Conservation (phyloP, 2,888 invertebrate genomes). For the Hyposoter didymator region DNA sequence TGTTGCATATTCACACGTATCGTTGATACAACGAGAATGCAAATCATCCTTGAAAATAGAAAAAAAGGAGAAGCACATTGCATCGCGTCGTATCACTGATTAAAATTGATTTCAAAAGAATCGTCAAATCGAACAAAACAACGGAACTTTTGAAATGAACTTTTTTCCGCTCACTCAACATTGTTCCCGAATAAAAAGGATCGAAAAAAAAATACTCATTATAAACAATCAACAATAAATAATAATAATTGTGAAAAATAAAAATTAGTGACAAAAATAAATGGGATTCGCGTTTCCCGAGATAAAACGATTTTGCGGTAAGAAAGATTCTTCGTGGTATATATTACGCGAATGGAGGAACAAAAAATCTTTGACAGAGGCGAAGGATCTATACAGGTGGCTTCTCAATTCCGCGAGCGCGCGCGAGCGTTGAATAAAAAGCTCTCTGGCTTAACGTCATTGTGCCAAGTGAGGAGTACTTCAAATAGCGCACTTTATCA, state of each 20-base stretch:
- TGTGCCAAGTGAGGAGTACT: slow-evolving; percentile 33
- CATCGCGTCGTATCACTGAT: neutral
- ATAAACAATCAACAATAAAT: neutral
- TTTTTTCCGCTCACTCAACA: neutral
- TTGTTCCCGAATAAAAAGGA: neutral
- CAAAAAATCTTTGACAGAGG: slow-evolving; percentile 44
- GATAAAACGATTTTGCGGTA: slow-evolving; percentile 48
- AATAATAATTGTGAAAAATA: neutral
- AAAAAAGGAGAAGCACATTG: slow-evolving; percentile 22
- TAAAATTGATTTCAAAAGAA: neutral
- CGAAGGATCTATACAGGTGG: slow-evolving; percentile 36
- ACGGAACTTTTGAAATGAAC: neutral
- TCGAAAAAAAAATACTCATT: neutral
- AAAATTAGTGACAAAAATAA: neutral
- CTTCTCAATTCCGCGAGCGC: slow-evolving; percentile 32
- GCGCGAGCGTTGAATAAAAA: slow-evolving; percentile 41
- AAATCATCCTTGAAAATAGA: slow-evolving; percentile 59
- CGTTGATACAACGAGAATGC: slow-evolving; percentile 82
- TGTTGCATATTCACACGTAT: slow-evolving; percentile 81
- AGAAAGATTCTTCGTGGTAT: slow-evolving; percentile 51
- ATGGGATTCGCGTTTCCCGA: neutral
- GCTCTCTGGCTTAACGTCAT: slow-evolving; percentile 22
- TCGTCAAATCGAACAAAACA: neutral
- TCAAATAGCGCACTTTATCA: slow-evolving; percentile 31
- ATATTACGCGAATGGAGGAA: slow-evolving; percentile 30